Percentiles rank a stretch among this genome's conserved stretches.
Conservation (phyloP, 1,140 invertebrate species). For the Drosophila pruinosa region DNA sequence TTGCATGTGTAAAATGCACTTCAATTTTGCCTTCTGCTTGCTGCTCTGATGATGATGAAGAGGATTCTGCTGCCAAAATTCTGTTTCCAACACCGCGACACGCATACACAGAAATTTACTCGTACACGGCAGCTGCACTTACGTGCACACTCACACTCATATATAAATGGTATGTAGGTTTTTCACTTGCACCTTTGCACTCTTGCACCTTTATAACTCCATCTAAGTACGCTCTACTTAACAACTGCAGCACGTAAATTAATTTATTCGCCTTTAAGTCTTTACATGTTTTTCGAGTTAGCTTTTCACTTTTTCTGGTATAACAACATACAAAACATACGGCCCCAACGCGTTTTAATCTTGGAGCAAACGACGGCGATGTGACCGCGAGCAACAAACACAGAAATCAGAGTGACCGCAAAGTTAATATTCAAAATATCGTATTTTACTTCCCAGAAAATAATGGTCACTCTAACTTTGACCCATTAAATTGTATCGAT, state of each 20-base stretch:
- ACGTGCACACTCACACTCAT: slow-evolving; percentile 9
- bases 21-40: slow-evolving; percentile 29
- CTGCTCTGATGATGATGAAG: slow-evolving; percentile 8
- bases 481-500: too few relatives aligned
- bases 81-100: slow-evolving; percentile 27
- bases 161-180: slow-evolving; percentile 16
- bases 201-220: not conserved
- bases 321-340: slow-evolving; percentile 60
- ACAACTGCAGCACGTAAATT: slow-evolving; percentile 9
- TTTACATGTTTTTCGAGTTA: slow-evolving; percentile 32
- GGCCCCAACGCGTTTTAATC: slow-evolving; percentile 42
- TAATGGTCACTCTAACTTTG: too few relatives aligned
- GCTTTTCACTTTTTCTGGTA: slow-evolving; percentile 66
- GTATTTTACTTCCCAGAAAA: not conserved
- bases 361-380: slow-evolving; percentile 51
- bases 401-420: slow-evolving; percentile 4
- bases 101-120: slow-evolving; percentile 18
- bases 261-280: slow-evolving; percentile 14
- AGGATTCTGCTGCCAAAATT: slow-evolving; percentile 39
- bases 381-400: slow-evolving; percentile 38
- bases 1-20: slow-evolving; percentile 41
- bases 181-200: slow-evolving; percentile 43
- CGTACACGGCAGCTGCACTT: slow-evolving; percentile 41
- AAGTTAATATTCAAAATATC: not conserved
- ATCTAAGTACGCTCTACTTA: not conserved